Conservation (phyloP, 1,140 invertebrate genomes). For the Pomacea maculata region DNA sequence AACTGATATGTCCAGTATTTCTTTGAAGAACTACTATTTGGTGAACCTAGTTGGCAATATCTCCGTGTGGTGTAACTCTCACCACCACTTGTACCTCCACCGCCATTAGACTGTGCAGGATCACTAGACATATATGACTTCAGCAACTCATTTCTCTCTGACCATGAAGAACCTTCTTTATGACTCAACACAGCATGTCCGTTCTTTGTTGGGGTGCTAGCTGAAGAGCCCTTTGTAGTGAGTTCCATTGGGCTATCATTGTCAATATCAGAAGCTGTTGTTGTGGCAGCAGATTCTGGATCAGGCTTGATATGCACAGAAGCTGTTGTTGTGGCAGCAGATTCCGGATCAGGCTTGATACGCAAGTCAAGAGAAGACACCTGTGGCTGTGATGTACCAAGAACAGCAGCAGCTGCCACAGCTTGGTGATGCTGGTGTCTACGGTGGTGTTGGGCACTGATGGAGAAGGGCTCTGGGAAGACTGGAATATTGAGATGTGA, state of each 20-base stretch:
- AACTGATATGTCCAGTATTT: conserved; percentile 24
- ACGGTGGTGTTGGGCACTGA: conserved; percentile 17
- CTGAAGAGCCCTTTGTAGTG: conserved; percentile 7
- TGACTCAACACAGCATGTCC: conserved; percentile 1
- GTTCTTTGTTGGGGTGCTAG: conserved; percentile 5
- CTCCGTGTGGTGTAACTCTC: not conserved
- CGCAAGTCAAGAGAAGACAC: conserved; percentile 22
- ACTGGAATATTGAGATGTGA: conserved; percentile 30
- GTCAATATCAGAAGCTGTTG: not conserved
- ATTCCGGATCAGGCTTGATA: conserved; percentile 3
- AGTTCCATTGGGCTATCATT: conserved; percentile 18
- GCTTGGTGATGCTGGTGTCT: not conserved
- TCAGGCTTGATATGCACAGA: conserved; percentile 1
- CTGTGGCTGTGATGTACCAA: conserved; percentile 15
- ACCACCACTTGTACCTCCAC: not conserved
- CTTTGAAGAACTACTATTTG: not conserved
- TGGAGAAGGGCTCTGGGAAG: conserved; percentile 33
- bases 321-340: conserved; percentile 3
- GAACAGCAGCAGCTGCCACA: not conserved
- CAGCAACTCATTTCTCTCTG: conserved; percentile 18
- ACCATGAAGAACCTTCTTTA: conserved; percentile 6
- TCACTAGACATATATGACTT: conserved; percentile 8
- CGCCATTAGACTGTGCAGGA: not conserved
- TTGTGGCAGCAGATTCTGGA: conserved; percentile 3
- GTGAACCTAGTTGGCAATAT: not conserved